Evolutionary conservation across 2,113 vertebrate genomes (phyloP).

Genomic region (Canis aureus): DNA sequence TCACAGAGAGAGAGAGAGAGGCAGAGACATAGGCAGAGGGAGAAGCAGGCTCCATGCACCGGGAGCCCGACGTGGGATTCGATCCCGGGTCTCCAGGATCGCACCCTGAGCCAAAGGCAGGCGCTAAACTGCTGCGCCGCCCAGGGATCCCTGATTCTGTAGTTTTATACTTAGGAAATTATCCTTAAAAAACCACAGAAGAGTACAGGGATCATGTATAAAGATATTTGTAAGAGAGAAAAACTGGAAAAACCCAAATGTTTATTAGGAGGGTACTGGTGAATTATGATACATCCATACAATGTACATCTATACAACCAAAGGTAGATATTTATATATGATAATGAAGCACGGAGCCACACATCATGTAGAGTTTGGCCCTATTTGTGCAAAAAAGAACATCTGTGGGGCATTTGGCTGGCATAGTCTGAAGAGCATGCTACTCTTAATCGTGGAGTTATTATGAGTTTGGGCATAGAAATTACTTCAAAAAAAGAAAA

Average conservation of each 20-base stretch:
- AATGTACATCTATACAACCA: not conserved
- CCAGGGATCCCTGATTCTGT: not conserved
- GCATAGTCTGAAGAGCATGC: not conserved
- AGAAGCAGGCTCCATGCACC: too few species aligned
- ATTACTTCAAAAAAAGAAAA: not conserved
- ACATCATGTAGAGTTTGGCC: not conserved
- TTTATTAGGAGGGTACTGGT: not conserved
- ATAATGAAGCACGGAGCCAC: not conserved
- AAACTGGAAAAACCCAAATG: not conserved
- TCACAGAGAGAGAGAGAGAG: too few species aligned
- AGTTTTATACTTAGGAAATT: not conserved
- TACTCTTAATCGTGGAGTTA: not conserved
- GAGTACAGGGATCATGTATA: not conserved
- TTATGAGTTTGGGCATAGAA: not conserved
- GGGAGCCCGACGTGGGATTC: too few species aligned
- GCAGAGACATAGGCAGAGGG: too few species aligned
- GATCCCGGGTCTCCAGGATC: too few species aligned
- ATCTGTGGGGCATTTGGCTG: not conserved
- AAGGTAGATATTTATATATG: not conserved
- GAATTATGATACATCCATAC: not conserved
- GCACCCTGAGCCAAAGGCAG: too few species aligned
- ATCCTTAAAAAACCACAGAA: not conserved
- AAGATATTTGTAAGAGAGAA: not conserved
- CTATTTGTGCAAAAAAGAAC: not conserved
- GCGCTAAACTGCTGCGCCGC: too few species aligned